Percentiles rank a stretch among this genome's conserved stretches.
Evolutionary conservation across 2,888 invertebrate genomes (phyloP).

Genomic region (Poecilobothrus nobilitatus): DNA sequence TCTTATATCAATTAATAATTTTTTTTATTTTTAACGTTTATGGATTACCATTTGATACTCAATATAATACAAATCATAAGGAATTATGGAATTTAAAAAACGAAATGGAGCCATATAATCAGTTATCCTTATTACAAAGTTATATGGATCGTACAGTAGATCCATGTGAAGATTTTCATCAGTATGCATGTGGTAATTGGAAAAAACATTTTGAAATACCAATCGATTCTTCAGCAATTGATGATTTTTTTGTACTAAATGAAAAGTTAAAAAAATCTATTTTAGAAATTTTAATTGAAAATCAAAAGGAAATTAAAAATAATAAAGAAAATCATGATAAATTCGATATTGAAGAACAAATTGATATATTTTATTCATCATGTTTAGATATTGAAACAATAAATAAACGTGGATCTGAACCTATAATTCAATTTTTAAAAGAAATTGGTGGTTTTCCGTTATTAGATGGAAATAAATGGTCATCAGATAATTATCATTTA

Average conservation of each 20-base stretch:
- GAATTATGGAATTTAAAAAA: background rate
- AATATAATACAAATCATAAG: too few species aligned
- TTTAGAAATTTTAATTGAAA: conserved; percentile 15
- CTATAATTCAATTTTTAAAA: conserved; percentile 22
- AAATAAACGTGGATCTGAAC: conserved; percentile 19
- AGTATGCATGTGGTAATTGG: conserved; percentile 20
- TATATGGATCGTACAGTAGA: conserved; percentile 21
- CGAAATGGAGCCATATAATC: conserved; percentile 17
- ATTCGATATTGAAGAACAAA: conserved; percentile 21
- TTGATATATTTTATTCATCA: conserved; percentile 19
- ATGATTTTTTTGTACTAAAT: conserved; percentile 20
- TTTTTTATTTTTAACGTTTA: too few species aligned
- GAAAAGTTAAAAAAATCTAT: conserved; percentile 22
- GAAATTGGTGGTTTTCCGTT: conserved; percentile 23
- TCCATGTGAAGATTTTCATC: conserved; percentile 24
- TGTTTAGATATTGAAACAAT: conserved; percentile 20
- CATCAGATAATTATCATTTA: conserved; percentile 20
- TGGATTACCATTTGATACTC: too few species aligned
- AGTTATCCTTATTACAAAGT: conserved; percentile 20
- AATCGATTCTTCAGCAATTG: conserved; percentile 19
- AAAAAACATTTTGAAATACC: conserved; percentile 21
- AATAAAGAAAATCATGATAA: conserved; percentile 10
- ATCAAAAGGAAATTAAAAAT: background rate
- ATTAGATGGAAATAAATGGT: conserved; percentile 21
- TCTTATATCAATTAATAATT: too few species aligned